Evolutionary conservation across 2,113 vertebrate genomes (phyloP), one percentile per base, ranked within the genome.

Genomic region (Festucalex cinctus): DNA sequence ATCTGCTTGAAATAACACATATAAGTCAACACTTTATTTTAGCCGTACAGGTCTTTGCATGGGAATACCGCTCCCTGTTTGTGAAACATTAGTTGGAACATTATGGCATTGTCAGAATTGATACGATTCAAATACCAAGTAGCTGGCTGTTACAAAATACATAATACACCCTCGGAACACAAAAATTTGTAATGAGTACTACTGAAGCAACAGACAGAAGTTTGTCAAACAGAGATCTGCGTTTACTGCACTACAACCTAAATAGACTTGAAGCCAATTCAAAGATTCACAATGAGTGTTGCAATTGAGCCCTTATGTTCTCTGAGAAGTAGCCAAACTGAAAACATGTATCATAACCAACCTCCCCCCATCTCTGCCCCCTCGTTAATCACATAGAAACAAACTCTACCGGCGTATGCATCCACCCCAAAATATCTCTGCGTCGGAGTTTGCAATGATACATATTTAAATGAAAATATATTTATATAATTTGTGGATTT

Each of bases 401-500:
- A 85, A 88, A 89, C 85, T 78, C 77, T 80, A 85, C 83, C 85
- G 82, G 85, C 86, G 84, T 86, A 81, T 82, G 85, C 82, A 87
- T 83, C 86, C 85, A 74, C 84, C 83, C 83, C 86, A 89, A 89
- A 90, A 90, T 84, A 86, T 87, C 82, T 89, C 79, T 90, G 86
- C 84, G 85, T 86, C 72, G 63, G 79, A 85, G 85, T 88, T 84
- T 87, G 86, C 83, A 88, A 90, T 89, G 87, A 88, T 87, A 90
- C 89, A 90, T 87, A 89, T 89, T 89, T 88, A 89, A 90, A 91
- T 90, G 88, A 91, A 91, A 91, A 91, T 91, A 91, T 89, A 91
- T 90, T 90, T 86, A 90, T 90, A 89, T 90, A 89, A 89, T 88
- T 88, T 89, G 87, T 89, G 86, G 82, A 86, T 87, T 91, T 90